These are phyloP conservation scores for Trisateles emortualis DNA, from an alignment of 2,888 invertebrate genomes.

Conservation along the genomic window DNA sequence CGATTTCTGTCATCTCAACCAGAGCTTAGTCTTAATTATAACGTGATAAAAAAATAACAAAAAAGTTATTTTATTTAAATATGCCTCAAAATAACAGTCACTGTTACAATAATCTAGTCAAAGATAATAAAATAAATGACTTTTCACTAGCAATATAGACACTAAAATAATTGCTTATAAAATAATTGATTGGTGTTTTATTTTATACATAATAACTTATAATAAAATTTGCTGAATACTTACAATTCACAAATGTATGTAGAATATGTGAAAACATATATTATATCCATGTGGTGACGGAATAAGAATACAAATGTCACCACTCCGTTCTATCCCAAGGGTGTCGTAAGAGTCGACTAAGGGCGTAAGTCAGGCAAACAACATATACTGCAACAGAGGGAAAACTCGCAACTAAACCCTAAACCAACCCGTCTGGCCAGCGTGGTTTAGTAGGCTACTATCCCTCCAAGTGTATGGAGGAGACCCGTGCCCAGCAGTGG, in stretches of 20 bases:
- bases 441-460: no score
- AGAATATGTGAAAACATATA: background rate
- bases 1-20: constrained; percentile 16
- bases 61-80: constrained; percentile 25
- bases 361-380: no score
- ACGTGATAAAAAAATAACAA: constrained; percentile 30
- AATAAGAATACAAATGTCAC: no score
- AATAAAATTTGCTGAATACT: background rate
- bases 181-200: constrained; percentile 45
- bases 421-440: no score
- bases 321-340: no score
- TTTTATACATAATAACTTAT: background rate
- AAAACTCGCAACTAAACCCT: no score
- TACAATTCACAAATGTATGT: background rate
- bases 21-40: constrained; percentile 22
- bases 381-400: no score
- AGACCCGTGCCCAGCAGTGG: no score
- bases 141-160: constrained; percentile 26
- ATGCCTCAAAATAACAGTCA: constrained; percentile 24
- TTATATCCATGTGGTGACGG: no score
- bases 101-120: constrained; percentile 23
- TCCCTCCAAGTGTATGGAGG: no score
- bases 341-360: no score
- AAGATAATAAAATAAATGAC: constrained; percentile 32
- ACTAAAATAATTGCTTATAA: constrained; percentile 39